Base-by-base conservation (phyloP, 2,113 vertebrate species). In the Pycnonotus jocosus region DNA sequence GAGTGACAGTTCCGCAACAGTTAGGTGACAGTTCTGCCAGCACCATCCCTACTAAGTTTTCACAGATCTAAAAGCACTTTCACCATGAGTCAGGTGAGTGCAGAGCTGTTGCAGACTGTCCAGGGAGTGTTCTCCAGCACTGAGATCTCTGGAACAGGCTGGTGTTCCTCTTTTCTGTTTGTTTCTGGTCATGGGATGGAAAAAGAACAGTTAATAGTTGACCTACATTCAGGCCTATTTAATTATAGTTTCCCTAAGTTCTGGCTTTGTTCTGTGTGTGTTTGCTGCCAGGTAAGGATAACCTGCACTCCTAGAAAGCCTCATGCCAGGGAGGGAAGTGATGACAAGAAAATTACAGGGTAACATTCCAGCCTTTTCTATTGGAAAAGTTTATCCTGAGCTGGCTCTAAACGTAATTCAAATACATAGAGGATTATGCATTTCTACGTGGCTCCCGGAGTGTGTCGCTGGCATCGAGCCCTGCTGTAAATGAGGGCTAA, bases 1-100 rank as follows among this genome's bases (percentile, higher is more conserved):
- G 18, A 17, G 42, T 0, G 2, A 15, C 31, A 3, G 65, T 84
- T 31, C 33, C 0, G 11, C n/a, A n/a, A n/a, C n/a, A n/a, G n/a
- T n/a, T n/a, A n/a, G n/a, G 42, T 0, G 2, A 15, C 31, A 3
- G 65, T 84, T 31, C 33, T 0, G 11, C 45, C 60, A 58, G 44
- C 48, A 88, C 6, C 25, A 4, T 45, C 48, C 42, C 54, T 35
- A 1, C 24, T 48, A 11, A 24, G 20, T 20, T 62, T 23, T 4
- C 35, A 23, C 21, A 17, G 25, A 24, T 19, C 38, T 50, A 11
- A 23, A 68, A 58, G 54, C 7, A 25, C 30, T 82, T 76, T 23
- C 35, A 20, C 10, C 5, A 0, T 3, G 2, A 33, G 10, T n/a
- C 56, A 24, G 7, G 56, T 12, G 45, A 33, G 30, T 4, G 23